Conservation (phyloP, 2,113 vertebrate genomes). For the Psilopsiagon aymara region DNA sequence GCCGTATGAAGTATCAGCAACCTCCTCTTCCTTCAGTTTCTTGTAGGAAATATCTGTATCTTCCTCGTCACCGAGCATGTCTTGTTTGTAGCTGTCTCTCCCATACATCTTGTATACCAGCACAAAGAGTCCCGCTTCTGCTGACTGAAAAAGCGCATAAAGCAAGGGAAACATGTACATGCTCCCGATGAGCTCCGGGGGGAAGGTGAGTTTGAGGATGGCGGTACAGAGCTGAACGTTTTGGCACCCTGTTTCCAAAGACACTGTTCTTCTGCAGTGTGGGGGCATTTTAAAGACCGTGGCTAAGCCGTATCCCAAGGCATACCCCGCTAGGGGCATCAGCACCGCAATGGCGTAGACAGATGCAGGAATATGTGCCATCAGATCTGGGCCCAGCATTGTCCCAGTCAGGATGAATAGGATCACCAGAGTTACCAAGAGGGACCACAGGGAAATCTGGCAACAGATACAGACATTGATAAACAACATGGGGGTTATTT, state of each 20-base stretch:
- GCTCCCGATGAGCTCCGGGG: slow-evolving; percentile 87
- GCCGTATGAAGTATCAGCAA: slow-evolving; percentile 86
- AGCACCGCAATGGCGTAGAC: slow-evolving; percentile 91
- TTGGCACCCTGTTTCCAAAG: slow-evolving; percentile 95
- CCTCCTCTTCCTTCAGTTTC: slow-evolving; percentile 91
- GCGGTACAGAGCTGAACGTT: slow-evolving; percentile 98
- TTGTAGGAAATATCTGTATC: slow-evolving; percentile 91
- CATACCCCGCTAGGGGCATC: slow-evolving; percentile 92
- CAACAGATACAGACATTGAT: not conserved
- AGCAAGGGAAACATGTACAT: slow-evolving; percentile 99
- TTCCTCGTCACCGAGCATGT: slow-evolving; percentile 77
- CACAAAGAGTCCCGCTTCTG: slow-evolving; percentile 92
- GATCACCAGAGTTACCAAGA: slow-evolving; percentile 88
- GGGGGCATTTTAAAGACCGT: slow-evolving; percentile 86
- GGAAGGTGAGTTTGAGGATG: slow-evolving; percentile 95
- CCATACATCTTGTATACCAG: slow-evolving; percentile 89
- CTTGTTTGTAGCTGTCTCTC: slow-evolving; percentile 84
- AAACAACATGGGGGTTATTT: not conserved
- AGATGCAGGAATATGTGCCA: slow-evolving; percentile 88
- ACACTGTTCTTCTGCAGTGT: slow-evolving; percentile 88
- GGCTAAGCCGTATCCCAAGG: slow-evolving; percentile 90
- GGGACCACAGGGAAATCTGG: slow-evolving; percentile 94
- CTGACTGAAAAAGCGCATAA: slow-evolving; percentile 93
- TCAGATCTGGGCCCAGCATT: slow-evolving; percentile 91
- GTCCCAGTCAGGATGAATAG: slow-evolving; percentile 95